Conservation (phyloP, 37 sponge, comb jelly and placozoan species). For the Ianthella basta region DNA sequence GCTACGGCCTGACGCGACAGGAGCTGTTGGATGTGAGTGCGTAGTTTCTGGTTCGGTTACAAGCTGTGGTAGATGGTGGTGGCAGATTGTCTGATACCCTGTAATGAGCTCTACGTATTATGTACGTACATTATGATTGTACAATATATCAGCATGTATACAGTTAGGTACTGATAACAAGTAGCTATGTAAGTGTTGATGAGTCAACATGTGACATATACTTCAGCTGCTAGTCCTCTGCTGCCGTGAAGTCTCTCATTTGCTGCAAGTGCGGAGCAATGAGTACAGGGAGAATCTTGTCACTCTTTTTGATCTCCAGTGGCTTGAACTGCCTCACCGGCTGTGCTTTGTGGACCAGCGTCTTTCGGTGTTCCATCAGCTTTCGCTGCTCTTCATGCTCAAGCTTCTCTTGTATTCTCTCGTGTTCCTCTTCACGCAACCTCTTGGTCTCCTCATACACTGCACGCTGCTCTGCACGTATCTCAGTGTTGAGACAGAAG, state of each 20-base stretch:
- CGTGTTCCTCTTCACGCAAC: conserved; percentile 4
- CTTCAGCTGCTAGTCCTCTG: neutral
- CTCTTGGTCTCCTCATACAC: conserved; percentile 48
- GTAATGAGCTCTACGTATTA: no score
- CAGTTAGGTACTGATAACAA: no score
- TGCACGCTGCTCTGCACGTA: conserved; percentile 55
- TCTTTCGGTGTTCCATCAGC: conserved; percentile 46
- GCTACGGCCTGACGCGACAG: conserved; percentile 6
- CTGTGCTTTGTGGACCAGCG: conserved; percentile 77
- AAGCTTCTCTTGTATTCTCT: conserved; percentile 18
- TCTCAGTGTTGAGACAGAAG: conserved; percentile 59
- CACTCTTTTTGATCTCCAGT: conserved; percentile 38
- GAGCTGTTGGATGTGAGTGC: conserved; percentile 9
- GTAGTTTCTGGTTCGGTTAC: neutral
- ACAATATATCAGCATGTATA: no score
- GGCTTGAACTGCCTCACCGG: conserved; percentile 65
- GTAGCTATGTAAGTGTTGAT: no score
- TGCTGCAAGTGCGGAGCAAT: conserved; percentile 39
- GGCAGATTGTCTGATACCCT: no score
- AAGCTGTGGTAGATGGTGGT: no score
- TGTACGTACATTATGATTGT: no score
- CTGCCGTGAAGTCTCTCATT: neutral
- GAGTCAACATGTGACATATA: no score
- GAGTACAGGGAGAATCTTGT: conserved; percentile 49
- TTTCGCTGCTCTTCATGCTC: conserved; percentile 50